phyloP scores from a whole-genome alignment of 2,113 vertebrate species.

The Rhea americana region DNA sequence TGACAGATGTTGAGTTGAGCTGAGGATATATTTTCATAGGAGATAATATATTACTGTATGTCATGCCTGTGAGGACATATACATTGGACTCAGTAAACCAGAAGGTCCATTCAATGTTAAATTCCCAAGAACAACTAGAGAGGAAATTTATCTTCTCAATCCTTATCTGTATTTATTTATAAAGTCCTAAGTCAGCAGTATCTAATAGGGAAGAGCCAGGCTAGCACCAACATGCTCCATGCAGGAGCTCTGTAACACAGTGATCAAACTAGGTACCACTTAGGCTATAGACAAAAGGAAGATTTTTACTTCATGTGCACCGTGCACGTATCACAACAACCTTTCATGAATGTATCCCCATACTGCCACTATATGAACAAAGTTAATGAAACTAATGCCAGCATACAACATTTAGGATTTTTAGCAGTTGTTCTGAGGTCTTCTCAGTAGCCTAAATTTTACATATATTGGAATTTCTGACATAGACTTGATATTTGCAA shows the following conservation, averaged over 20 bases:
- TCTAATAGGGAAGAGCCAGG: not conserved
- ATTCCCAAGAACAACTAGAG: not conserved
- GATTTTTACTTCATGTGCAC: not conserved
- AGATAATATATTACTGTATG: not conserved
- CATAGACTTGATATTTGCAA: not conserved
- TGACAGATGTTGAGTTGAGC: not conserved
- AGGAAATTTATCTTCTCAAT: not conserved
- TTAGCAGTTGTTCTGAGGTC: not conserved
- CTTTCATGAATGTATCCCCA: not conserved
- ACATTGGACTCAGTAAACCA: not conserved
- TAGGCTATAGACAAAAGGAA: not conserved
- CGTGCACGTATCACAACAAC: not conserved
- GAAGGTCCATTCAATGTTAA: not conserved
- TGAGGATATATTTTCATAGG: not conserved
- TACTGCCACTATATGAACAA: not conserved
- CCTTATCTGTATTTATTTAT: not conserved
- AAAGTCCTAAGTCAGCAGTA: not conserved
- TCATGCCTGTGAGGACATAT: not conserved
- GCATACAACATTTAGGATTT: not conserved
- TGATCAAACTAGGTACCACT: not conserved
- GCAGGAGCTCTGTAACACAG: not conserved
- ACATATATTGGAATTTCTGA: not conserved
- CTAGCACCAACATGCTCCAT: not conserved
- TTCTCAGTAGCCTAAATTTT: not conserved
- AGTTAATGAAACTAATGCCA: fast-evolving